Conservation (phyloP, 2,888 invertebrate genomes). For the Trichopria drosophilae region DNA sequence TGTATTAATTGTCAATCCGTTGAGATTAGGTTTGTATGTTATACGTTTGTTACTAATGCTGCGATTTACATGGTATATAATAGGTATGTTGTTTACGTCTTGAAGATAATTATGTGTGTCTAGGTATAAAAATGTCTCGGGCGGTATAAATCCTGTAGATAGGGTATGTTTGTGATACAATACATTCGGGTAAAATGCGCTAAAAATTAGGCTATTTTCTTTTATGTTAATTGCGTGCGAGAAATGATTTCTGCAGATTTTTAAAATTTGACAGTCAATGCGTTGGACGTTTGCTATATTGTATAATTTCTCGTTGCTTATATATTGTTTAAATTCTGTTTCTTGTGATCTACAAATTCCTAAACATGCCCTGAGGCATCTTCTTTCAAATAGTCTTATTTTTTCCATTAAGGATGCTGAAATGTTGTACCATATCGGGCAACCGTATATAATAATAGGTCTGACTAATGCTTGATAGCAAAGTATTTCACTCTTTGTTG, state of each 20-base stretch:
- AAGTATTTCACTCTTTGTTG: background rate
- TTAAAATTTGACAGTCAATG: constrained; percentile 20
- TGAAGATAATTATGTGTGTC: background rate
- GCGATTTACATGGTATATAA: background rate
- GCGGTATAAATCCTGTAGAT: background rate
- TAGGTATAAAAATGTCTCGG: constrained; percentile 5
- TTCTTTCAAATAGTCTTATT: constrained; percentile 5
- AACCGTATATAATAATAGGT: constrained; percentile 5
- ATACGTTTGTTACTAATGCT: background rate
- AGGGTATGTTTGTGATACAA: background rate
- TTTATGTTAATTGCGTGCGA: background rate
- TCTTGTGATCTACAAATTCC: no score
- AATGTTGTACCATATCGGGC: constrained; percentile 20
- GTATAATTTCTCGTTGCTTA: constrained; percentile 15
- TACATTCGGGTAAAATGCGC: background rate
- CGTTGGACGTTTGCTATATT: constrained; percentile 16
- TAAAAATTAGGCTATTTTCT: background rate
- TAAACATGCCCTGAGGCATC: constrained; percentile 1
- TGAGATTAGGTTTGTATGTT: background rate
- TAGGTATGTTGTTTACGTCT: background rate
- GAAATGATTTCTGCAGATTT: constrained; percentile 17
- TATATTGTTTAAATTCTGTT: background rate
- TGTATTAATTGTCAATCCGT: background rate
- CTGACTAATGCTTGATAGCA: background rate
- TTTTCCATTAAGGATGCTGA: constrained; percentile 9